Percentiles rank a stretch among this genome's conserved stretches.
phyloP scores from a whole-genome alignment of 2,113 vertebrate genomes.

The Saimiri boliviensis region DNA sequence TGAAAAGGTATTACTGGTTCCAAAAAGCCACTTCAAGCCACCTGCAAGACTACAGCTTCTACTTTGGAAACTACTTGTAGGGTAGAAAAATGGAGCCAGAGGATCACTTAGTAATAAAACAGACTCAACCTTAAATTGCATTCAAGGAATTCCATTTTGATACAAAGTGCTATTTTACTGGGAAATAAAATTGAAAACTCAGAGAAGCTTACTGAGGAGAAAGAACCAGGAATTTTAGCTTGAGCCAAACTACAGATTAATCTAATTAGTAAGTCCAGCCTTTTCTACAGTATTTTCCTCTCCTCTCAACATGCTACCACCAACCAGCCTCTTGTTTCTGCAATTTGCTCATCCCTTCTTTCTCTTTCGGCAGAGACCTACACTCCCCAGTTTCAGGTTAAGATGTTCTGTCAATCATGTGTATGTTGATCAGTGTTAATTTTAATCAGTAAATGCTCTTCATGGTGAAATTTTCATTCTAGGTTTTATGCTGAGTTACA shows the following conservation, averaged over 20 bases:
- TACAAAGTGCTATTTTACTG: not conserved
- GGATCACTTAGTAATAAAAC: not conserved
- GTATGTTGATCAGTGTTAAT: not conserved
- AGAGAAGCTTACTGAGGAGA: not conserved
- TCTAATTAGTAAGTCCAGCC: not conserved
- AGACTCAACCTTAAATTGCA: not conserved
- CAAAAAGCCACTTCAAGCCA: slow-evolving; percentile 37
- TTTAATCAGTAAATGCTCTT: not conserved
- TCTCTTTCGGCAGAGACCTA: not conserved
- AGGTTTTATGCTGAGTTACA: not conserved
- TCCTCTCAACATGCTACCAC: rapidly evolving
- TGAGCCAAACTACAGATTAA: not conserved
- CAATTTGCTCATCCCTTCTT: not conserved
- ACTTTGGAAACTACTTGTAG: not conserved
- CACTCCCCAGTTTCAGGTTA: not conserved
- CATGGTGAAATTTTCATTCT: not conserved
- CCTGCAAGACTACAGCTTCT: not conserved
- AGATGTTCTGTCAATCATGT: not conserved
- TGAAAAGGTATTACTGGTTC: not conserved
- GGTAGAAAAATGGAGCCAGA: not conserved
- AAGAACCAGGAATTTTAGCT: not conserved
- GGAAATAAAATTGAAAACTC: not conserved
- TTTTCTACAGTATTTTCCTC: not conserved
- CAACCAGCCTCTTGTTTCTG: not conserved
- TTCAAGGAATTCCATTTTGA: slow-evolving; percentile 39